phyloP scores from a whole-genome alignment of 2,888 invertebrate genomes.

The Alloscopus bannaensis region DNA sequence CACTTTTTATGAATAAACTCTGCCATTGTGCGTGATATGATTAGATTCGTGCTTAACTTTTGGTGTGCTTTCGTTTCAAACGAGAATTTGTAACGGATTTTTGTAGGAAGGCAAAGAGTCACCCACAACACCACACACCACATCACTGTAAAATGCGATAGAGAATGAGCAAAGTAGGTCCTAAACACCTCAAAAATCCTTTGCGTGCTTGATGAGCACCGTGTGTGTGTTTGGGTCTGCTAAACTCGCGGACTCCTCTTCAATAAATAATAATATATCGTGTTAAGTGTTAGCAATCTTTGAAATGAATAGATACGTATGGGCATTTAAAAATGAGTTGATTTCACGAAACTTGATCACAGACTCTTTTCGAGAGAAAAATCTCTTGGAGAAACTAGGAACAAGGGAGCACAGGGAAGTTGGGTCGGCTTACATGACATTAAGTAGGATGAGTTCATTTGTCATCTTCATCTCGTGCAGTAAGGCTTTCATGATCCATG shows the following conservation, averaged over 20 bases:
- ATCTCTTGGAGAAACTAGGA: constrained; percentile 2
- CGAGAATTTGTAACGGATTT: constrained; percentile 63
- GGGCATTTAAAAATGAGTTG: constrained; percentile 17
- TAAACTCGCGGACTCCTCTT: constrained; percentile 45
- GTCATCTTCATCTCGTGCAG: constrained; percentile 62
- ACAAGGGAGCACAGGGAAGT: neutral
- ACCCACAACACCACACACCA: too few relatives aligned
- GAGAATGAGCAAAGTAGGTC: constrained; percentile 39
- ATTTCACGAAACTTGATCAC: constrained; percentile 16
- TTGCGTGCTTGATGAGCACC: constrained; percentile 58
- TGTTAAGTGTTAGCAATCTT: constrained; percentile 21
- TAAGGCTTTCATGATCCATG: constrained; percentile 62
- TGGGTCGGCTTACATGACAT: constrained; percentile 41
- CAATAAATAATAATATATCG: constrained; percentile 54
- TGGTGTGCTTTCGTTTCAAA: constrained; percentile 54
- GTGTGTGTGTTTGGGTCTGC: constrained; percentile 38
- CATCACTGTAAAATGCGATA: constrained; percentile 43
- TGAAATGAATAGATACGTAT: constrained; percentile 44
- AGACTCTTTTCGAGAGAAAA: constrained; percentile 6
- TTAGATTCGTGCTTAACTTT: constrained; percentile 43
- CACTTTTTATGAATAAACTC: constrained; percentile 20
- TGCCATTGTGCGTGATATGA: constrained; percentile 47
- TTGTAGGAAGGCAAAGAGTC: constrained; percentile 55
- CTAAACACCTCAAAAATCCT: constrained; percentile 57
- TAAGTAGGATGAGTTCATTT: constrained; percentile 62